Base-by-base conservation (phyloP, 2,888 invertebrate species). In the Petrolisthes cinctipes region DNA sequence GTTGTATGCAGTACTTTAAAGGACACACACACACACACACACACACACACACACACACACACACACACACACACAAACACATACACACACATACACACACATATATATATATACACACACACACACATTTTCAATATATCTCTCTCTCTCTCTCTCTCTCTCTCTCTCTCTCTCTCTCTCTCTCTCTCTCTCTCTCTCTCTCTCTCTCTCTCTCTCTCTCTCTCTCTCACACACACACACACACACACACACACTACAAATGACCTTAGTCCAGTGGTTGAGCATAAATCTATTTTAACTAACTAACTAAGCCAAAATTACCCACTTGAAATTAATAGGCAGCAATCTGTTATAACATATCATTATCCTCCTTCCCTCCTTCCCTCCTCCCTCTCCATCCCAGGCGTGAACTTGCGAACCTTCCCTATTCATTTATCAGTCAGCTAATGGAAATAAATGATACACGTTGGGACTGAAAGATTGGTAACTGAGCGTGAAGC, bases 151-250 rank as follows among this genome's bases (percentile, higher is more conserved):
- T 75, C 14, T 20, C 14, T 20, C 75, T 23, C 4, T 75, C 23
- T 51, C 51, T 17, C 6, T 20, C 75, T 23, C 75, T 75, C 23
- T 23, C 14, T 20, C 4, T n/a, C n/a, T n/a, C 14, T 11, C 4
- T 75, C 23, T 75, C 4, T 75, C 14, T 75, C 23, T 75, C 23
- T 4, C 14, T 75, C 4, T 37, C 17, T 17, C 75, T 75, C 75
- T 75, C 75, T 37, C 37, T 75, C 23, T 37, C 75, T 75, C 75
- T 75, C 75, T 75, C 37, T 37, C 75, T 75, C 75, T 75, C 37
- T 75, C 75, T 75, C 73, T 73, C 73, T 73, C 76, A 51, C 76
- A 51, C 76, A 51, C 76, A 51, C 76, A 51, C 76, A 51, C 76
- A 51, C 76, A 51, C 76, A 51, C 76, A 17, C 51, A 51, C 76